These are phyloP conservation scores for Trissonchulus latispiculum DNA, from an alignment of 2,888 invertebrate genomes.

Conservation along the genomic window DNA sequence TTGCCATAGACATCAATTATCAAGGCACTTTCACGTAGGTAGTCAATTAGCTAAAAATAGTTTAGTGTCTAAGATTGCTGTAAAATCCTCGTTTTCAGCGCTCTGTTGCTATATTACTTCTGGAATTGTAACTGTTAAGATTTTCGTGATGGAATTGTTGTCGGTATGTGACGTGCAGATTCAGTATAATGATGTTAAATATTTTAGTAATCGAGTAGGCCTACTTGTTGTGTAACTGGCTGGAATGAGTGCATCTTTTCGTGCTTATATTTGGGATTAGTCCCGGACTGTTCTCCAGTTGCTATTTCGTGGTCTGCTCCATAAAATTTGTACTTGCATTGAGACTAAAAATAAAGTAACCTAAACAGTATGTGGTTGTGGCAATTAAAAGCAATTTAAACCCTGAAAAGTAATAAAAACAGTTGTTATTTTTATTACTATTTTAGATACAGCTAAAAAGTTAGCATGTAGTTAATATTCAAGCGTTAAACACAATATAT, in stretches of 20 bases:
- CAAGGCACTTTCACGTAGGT: constrained; percentile 47
- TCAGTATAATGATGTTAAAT: too few species aligned
- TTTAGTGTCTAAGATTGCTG: background rate
- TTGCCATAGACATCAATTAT: constrained; percentile 51
- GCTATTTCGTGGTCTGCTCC: constrained; percentile 44
- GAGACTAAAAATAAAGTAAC: constrained; percentile 32
- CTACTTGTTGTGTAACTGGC: constrained; percentile 48
- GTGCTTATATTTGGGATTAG: constrained; percentile 50
- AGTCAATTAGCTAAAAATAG: constrained; percentile 46
- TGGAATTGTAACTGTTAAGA: constrained; percentile 24
- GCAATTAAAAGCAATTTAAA: too few species aligned
- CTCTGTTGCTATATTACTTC: background rate
- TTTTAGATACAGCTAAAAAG: too few species aligned
- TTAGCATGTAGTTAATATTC: too few species aligned
- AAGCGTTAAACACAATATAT: too few species aligned
- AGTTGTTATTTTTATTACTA: too few species aligned
- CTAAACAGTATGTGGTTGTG: too few species aligned
- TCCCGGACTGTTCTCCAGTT: constrained; percentile 41
- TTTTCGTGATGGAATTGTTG: background rate
- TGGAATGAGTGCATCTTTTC: constrained; percentile 47
- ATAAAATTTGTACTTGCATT: constrained; percentile 49
- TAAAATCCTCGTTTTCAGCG: background rate
- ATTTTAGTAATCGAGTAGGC: too few species aligned
- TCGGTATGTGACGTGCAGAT: too few species aligned
- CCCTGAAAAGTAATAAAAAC: too few species aligned